Evolutionary conservation across 2,888 invertebrate genomes (phyloP), one percentile per base, ranked within the genome.

Genomic region (Drosophila anceps): DNA sequence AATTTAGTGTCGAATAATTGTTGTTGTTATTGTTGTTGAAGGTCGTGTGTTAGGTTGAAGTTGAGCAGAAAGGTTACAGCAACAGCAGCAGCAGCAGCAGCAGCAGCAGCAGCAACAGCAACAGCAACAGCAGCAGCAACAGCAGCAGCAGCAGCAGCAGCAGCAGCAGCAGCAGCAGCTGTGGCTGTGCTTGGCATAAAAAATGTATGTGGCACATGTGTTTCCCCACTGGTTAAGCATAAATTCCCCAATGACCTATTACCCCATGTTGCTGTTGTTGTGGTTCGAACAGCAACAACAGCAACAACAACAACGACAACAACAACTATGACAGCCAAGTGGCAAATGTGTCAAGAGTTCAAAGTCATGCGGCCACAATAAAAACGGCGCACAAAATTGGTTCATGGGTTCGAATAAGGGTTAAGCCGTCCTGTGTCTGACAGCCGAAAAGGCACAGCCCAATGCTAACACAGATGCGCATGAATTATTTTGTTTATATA

Each of bases 291-390:
- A n/a, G n/a, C n/a, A n/a, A n/a, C n/a, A n/a, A n/a, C n/a, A n/a
- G n/a, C n/a, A 50, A 53, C 67, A 76, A 81, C 43, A 24, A 79
- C 73, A 46, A 6, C 72, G 50, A 55, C 69, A 75, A 79, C 46
- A 48, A 81, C 73, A 50, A 31, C 73, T 81, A 70, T 85, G 83
- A 79, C 85, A 83, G 71, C 41, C 79, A 61, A 72, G 73, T 86
- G 87, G 65, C 87, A 86, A 86, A 84, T 86, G 81, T 84, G 87
- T 84, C 84, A 87, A 81, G 76, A 84, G 87, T 84, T 87, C 84
- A 84, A 84, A 87, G 81, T 84, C 82, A 77, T 77, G 74, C 59
- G 71, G 63, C 75, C 58, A 69, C 73, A 73, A 71, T 57, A 71
- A 76, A 69, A 76, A 54, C 64, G 50, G 44, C 60, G 48, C 59